These are phyloP conservation scores for Nothocercus nigrocapillus DNA, from an alignment of 2,113 vertebrate genomes.

Conservation along the genomic window DNA sequence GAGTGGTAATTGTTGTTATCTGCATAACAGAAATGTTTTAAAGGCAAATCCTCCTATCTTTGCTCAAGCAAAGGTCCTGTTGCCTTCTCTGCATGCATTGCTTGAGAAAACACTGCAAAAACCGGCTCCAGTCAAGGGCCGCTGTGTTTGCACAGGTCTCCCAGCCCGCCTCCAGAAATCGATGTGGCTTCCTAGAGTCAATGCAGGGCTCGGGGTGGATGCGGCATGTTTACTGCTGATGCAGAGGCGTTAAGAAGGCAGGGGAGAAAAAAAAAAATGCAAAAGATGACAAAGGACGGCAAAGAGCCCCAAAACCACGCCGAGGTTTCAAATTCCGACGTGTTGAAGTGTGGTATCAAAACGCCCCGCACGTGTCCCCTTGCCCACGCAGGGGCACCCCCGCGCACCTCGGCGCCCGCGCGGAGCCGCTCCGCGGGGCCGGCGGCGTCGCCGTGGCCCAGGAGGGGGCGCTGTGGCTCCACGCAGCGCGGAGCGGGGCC, in stretches of 20 bases:
- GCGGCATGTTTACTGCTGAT: not conserved
- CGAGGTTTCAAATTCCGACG: accelerated
- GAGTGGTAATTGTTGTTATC: not conserved
- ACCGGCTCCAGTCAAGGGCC: not conserved
- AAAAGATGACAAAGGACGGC: not conserved
- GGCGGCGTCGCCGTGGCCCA: constrained; percentile 29
- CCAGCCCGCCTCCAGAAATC: not conserved
- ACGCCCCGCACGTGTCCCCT: constrained; percentile 46
- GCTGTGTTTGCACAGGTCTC: accelerated
- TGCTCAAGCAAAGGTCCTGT: not conserved
- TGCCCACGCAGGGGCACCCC: not conserved
- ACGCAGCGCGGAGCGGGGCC: constrained; percentile 15
- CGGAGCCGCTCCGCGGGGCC: not conserved
- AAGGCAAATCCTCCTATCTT: not conserved
- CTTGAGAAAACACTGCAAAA: not conserved
- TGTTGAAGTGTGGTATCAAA: no score
- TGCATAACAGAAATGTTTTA: constrained; percentile 12
- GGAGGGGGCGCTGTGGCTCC: constrained; percentile 82
- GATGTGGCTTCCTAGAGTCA: not conserved
- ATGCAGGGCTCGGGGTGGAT: not conserved
- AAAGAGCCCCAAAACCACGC: accelerated
- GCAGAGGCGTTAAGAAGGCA: not conserved
- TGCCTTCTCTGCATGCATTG: accelerated
- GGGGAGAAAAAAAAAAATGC: not conserved
- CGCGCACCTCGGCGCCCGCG: not conserved